Base-by-base conservation (phyloP, 2,113 vertebrate genomes). In the Oryzias javanicus region DNA sequence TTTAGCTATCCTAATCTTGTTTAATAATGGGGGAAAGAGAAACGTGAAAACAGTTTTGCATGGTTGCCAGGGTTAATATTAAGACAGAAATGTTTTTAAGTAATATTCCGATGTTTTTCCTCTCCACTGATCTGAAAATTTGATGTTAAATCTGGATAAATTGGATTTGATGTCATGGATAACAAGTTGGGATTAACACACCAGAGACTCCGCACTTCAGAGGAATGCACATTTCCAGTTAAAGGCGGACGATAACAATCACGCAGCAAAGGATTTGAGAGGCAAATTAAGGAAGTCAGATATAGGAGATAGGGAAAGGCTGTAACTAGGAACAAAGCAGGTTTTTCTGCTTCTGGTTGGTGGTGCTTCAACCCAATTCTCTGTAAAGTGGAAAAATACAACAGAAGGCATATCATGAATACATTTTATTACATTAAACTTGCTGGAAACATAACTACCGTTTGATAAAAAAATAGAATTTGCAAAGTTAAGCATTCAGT, bases 141-240 rank as follows among this genome's bases (percentile, higher is more conserved):
- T 58, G 22, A 84, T 83, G 78, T 75, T 80, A 85, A 69, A 86
- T 76, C 67, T 67, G 57, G 79, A 84, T 82, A 86, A 86, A 89
- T 85, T 86, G 79, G 79, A 75, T 84, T 67, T 81, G 80, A 88
- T 88, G 81, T 80, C 81, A 67, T 25, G 70, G 82, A 79, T 86
- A 89, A 83, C 81, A 85, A 81, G 64, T 77, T 72, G 67, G 86
- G 82, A 88, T 88, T 86, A 89, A 73, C 72, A 61, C 58, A 64
- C 64, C 12, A 0, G n/a, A 59, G 49, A 52, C 24, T 68, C 51
- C 66, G 74, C 55, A 58, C 72, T 60, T 69, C 66, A 42, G 52
- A 54, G 71, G 53, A 64, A 72, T 71, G 65, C 52, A 58, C 41
- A 67, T 85, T 79, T 69, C 72, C 22, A 66, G 55, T 64, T 64